These are phyloP conservation scores for Tetraodon nigroviridis DNA, from an alignment of 2,113 vertebrate species.

Conservation along the genomic window DNA sequence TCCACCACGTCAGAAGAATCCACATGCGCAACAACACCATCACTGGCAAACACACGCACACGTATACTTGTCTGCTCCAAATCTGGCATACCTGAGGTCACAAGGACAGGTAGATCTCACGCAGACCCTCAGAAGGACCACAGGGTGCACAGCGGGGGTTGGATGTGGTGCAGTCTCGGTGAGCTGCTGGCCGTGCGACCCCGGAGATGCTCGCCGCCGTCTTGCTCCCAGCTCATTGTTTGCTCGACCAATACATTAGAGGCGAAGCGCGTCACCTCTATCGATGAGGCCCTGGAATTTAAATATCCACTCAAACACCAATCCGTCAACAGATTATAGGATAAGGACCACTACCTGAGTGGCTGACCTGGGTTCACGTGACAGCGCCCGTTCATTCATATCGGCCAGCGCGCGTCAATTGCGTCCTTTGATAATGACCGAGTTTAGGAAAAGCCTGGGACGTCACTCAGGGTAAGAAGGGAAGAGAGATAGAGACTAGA, in stretches of 20 bases:
- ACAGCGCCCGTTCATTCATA: conserved; percentile 85
- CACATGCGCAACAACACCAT: conserved; percentile 1
- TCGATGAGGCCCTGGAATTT: conserved; percentile 88
- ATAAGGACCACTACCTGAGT: conserved; percentile 85
- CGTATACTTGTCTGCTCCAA: conserved; percentile 16
- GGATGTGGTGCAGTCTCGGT: conserved; percentile 23
- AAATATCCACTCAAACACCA: conserved; percentile 87
- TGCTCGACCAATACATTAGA: conserved; percentile 72
- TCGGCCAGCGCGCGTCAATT: conserved; percentile 73
- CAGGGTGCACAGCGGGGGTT: conserved; percentile 19
- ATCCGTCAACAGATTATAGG: conserved; percentile 83
- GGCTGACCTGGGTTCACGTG: conserved; percentile 83
- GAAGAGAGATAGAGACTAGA: conserved; percentile 64
- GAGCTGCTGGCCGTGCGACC: conserved; percentile 52
- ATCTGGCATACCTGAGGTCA: conserved; percentile 60
- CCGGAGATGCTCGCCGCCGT: conserved; percentile 60
- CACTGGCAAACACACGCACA: not conserved
- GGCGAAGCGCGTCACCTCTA: conserved; percentile 83
- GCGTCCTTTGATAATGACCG: conserved; percentile 69
- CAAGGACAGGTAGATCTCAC: conserved; percentile 27
- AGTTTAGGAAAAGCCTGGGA: conserved; percentile 89
- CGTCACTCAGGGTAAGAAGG: conserved; percentile 78
- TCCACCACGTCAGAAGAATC: not conserved
- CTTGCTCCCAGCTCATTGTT: conserved; percentile 71
- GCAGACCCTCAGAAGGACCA: conserved; percentile 20